Evolutionary conservation across 1,140 invertebrate genomes (phyloP).

Genomic region (Neodiprion virginianus): DNA sequence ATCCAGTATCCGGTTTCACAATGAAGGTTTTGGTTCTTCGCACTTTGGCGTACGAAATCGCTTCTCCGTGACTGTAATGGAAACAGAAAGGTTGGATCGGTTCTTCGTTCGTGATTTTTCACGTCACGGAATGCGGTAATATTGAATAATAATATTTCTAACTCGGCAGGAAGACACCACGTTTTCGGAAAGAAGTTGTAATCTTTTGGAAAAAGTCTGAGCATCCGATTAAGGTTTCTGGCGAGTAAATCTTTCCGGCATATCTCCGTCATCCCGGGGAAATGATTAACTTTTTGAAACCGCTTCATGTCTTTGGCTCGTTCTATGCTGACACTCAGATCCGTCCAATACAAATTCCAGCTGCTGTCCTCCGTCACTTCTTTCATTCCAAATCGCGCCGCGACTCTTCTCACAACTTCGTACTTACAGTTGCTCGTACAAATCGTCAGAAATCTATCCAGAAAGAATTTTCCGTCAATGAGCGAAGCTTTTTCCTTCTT

Average conservation of each 20-base stretch:
- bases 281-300: constrained; percentile 90
- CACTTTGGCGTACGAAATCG: constrained; percentile 67
- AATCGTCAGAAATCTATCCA: constrained; percentile 61
- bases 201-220: constrained; percentile 83
- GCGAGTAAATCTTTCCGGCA: constrained; percentile 87
- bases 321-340: constrained; percentile 82
- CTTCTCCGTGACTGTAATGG: constrained; percentile 67
- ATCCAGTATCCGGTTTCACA: constrained; percentile 86
- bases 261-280: constrained; percentile 91
- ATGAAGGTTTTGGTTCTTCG: constrained; percentile 84
- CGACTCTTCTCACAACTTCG: constrained; percentile 73
- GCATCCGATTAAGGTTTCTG: constrained; percentile 85
- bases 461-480: constrained; percentile 14
- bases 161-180: constrained; percentile 94
- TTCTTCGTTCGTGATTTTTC: neutral
- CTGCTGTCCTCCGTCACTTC: constrained; percentile 80
- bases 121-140: neutral
- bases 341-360: constrained; percentile 92
- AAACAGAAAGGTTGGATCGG: neutral
- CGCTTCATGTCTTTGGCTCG: constrained; percentile 88
- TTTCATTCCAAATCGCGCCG: constrained; percentile 77
- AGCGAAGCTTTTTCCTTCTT: constrained; percentile 11
- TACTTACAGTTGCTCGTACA: constrained; percentile 79
- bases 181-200: constrained; percentile 93
- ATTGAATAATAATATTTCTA: constrained; percentile 44